Evolutionary conservation across 2,888 invertebrate genomes (phyloP), one percentile per base, ranked within the genome.

Genomic region (Andrena flavipes): DNA sequence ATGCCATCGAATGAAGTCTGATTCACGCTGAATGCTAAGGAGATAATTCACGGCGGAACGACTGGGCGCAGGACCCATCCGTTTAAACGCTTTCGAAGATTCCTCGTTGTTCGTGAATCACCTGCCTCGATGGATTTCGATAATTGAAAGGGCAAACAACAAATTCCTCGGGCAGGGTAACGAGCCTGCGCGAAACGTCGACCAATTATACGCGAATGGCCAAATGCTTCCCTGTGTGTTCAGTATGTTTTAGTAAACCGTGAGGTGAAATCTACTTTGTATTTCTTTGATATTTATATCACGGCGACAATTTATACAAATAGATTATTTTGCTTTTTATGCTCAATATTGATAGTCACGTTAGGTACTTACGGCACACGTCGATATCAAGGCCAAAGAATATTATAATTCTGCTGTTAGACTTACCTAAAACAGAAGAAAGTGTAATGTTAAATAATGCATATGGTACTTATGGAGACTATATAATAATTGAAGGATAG

Each of bases 1-100:
- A 54, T 49, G 76, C 42, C 65, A 13, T 10, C 59, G 68, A 75
- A 75, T 51, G 62, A 62, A 68, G 48, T 35, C 65, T 42, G 74
- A 65, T 59, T 65, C 65, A 56, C 69, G 10, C 26, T 16, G 16
- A 30, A n/a, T 16, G 13, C 30, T 60, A 49, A 60, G 30, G 60
- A 62, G 49, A 62, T 71, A 71, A 71, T 71, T 71, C 48, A 26
- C 30, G 60, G 60, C 16, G 26, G 60, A 33, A 62, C 33, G 20
- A 33, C 33, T 33, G 16, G n/a, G 33, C 8, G 60, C 30, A n/a
- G 42, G 33, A 8, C 33, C 60, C 30, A 33, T 62, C 60, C 26
- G 8, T 62, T 62, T 20, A n/a, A 56, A 4, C 26, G 56, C 23
- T 56, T 23, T 26, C 23, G 4, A 56, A 10, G 23, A 56, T 56